These are phyloP conservation scores for Yponomeuta plumbellus DNA, from an alignment of 2,888 invertebrate genomes.

Conservation along the genomic window DNA sequence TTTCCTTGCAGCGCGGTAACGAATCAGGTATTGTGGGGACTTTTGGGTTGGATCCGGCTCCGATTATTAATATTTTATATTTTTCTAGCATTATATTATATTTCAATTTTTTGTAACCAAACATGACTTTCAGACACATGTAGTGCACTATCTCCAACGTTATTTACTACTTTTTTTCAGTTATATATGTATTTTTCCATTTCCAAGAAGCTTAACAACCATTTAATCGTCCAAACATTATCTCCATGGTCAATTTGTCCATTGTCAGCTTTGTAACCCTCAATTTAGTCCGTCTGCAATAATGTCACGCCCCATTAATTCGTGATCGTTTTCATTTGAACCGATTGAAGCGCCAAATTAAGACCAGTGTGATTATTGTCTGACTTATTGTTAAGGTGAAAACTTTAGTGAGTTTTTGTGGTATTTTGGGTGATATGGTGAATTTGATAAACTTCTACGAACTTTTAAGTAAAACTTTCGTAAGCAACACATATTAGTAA, in stretches of 20 bases:
- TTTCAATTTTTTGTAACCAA: too few species aligned
- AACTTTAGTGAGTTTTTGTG: not conserved
- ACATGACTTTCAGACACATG: too few species aligned
- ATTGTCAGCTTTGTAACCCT: not conserved
- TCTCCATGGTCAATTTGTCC: not conserved
- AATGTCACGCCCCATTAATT: not conserved
- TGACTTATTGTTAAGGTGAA: not conserved
- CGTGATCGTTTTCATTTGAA: not conserved
- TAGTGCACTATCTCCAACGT: too few species aligned
- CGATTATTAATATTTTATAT: too few species aligned
- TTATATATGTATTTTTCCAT: not conserved
- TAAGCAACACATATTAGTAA: too few species aligned
- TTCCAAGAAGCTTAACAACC: not conserved
- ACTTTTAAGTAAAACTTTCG: too few species aligned
- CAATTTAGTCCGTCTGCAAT: not conserved
- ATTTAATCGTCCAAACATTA: constrained; percentile 3
- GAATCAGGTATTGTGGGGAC: too few species aligned
- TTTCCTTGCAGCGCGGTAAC: too few species aligned
- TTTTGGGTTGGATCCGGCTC: too few species aligned
- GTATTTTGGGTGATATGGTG: not conserved
- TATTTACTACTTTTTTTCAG: too few species aligned
- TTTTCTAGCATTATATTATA: too few species aligned
- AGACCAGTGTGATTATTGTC: not conserved
- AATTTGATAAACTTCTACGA: not conserved
- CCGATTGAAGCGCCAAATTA: constrained; percentile 1